Evolutionary conservation across 2,797 vertebrate genomes (phyloP), one percentile per base, ranked within the genome.

Genomic region (Semaprochilodus insignis): DNA sequence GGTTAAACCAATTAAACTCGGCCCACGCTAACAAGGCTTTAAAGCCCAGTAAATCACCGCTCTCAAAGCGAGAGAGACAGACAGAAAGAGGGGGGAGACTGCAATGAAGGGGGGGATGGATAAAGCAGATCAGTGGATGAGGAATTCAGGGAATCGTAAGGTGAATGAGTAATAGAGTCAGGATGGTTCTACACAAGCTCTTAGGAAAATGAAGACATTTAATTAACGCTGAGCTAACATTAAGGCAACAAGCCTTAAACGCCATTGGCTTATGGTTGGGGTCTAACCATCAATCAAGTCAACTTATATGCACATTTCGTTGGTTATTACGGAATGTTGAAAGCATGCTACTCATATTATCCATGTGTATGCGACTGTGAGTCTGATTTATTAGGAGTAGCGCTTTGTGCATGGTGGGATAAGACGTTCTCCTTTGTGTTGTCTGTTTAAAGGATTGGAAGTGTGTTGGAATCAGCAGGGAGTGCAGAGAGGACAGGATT

Each of bases 1-100:
- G 85, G 83, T 85, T 88, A 86, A 88, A 83, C 85, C 83, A 86
- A 85, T 88, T 88, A 88, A 81, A 73, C 74, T 80, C 81, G 85
- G 82, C 80, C 83, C 69, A 86, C 83, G 78, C 85, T 85, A 88
- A 88, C 85, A 85, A 85, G 85, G 78, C 81, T 88, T 86, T 78
- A 88, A 86, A 86, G 85, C 62, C 60, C 76, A 81, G 81, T 83
- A 83, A 88, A 86, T 78, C 59, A 70, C 59, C 77, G 79, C 73
- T 84, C 66, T 76, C 72, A 36, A 27, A 60, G 48, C 66, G 62
- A 78, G 66, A 51, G 40, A 77, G 62, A 67, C 7, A 54, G 69
- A 31, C 52, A 83, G 52, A 62, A n/a, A 75, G 73, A 25, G n/a
- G 54, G 60, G 59, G 59, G 51, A 73, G n/a, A 27, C 65, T 67